A percentile compares a stretch with the other conserved stretches of the same genome.
Conservation (phyloP, 2,797 vertebrate species). For the Enteromius argenteus region DNA sequence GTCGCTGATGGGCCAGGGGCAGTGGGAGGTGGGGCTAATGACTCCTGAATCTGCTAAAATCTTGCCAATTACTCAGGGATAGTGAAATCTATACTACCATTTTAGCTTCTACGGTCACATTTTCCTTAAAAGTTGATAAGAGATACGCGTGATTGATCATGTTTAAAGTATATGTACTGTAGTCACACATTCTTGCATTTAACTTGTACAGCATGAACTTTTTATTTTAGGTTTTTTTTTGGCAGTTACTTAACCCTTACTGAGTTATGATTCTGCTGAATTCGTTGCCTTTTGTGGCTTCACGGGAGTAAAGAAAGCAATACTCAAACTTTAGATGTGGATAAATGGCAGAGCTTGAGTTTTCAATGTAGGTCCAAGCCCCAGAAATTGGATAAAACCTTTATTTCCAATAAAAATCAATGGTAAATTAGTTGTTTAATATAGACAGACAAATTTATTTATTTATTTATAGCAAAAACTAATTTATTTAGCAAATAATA, state of each 20-base stretch:
- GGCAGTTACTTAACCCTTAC: neutral
- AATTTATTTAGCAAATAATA: neutral
- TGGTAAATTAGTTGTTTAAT: neutral
- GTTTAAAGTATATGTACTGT: neutral
- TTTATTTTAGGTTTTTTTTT: too few relatives aligned
- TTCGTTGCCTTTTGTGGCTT: neutral
- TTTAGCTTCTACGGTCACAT: constrained; percentile 43
- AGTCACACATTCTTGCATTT: constrained; percentile 31
- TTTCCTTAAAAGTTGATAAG: constrained; percentile 35
- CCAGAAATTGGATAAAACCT: neutral
- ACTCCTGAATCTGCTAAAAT: constrained; percentile 69
- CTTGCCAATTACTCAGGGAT: constrained; percentile 67
- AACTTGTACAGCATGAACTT: neutral
- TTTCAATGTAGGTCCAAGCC: neutral
- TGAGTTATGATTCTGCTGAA: neutral
- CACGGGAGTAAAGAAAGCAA: neutral
- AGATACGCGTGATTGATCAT: neutral
- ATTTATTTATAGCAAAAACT: neutral
- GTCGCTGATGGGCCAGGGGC: constrained; percentile 58
- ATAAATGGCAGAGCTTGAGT: neutral
- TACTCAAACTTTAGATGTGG: neutral
- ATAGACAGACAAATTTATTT: neutral
- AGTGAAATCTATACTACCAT: constrained; percentile 54
- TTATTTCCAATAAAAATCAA: neutral
- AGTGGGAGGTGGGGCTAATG: constrained; percentile 64